Percentiles rank a stretch among this genome's conserved stretches.
These are phyloP conservation scores for Drosophila nigrodunni DNA, from an alignment of 1,140 invertebrate genomes.

Conservation along the genomic window DNA sequence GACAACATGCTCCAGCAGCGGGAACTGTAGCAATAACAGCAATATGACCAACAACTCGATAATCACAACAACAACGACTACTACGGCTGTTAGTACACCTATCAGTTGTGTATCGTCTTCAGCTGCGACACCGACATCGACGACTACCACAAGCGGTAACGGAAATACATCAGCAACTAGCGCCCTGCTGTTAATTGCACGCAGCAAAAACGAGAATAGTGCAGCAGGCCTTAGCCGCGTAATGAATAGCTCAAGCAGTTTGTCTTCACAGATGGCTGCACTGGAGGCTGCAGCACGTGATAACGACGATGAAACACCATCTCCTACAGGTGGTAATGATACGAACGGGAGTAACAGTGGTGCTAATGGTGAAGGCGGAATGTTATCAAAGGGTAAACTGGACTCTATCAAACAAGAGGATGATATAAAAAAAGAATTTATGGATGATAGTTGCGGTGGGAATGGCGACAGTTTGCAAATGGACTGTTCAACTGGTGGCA, in stretches of 20 bases:
- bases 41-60: slow-evolving; percentile 19
- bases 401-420: slow-evolving; percentile 89
- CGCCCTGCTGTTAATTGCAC: slow-evolving; percentile 48
- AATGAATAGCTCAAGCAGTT: slow-evolving; percentile 79
- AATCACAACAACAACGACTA: slow-evolving; percentile 59
- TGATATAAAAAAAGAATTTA: slow-evolving; percentile 88
- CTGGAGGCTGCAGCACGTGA: slow-evolving; percentile 88
- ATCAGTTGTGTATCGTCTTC: slow-evolving; percentile 65
- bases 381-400: slow-evolving; percentile 87
- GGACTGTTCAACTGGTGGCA: slow-evolving; percentile 83
- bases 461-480: slow-evolving; percentile 84
- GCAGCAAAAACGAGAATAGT: slow-evolving; percentile 41
- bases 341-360: slow-evolving; percentile 74
- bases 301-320: slow-evolving; percentile 88
- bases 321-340: slow-evolving; percentile 86
- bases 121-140: slow-evolving; percentile 66
- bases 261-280: slow-evolving; percentile 90
- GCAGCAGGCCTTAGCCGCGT: slow-evolving; percentile 49
- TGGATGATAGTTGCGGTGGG: slow-evolving; percentile 85
- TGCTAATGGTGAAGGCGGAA: slow-evolving; percentile 66
- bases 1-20: slow-evolving; percentile 36
- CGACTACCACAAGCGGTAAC: slow-evolving; percentile 54
- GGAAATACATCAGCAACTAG: slow-evolving; percentile 55
- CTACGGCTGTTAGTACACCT: slow-evolving; percentile 54
- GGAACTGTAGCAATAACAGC: slow-evolving; percentile 35